phyloP scores from a whole-genome alignment of 2,888 invertebrate genomes.

The Apomyelois bistriatella region DNA sequence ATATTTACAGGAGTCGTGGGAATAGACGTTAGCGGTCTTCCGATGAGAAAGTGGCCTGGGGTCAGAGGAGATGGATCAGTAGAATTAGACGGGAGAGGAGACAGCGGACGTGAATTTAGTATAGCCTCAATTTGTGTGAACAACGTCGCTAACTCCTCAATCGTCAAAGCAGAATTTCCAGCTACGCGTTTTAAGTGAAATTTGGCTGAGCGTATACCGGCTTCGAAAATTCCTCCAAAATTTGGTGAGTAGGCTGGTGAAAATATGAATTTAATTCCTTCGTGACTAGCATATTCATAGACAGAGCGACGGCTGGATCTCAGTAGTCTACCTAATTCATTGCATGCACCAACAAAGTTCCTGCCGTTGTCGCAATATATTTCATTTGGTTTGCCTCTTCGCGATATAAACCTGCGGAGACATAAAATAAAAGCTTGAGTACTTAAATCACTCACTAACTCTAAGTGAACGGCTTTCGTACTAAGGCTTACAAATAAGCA shows the following conservation, averaged over 20 bases:
- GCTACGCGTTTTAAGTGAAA: not conserved
- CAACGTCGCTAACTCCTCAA: not conserved
- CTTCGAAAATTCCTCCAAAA: not conserved
- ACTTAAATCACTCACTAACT: slow-evolving; percentile 1
- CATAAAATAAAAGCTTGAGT: not conserved
- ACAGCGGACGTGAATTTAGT: not conserved
- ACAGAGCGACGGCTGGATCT: not conserved
- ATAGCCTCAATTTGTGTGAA: not conserved
- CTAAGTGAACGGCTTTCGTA: not conserved
- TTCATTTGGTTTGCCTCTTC: not conserved
- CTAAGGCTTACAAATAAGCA: no score
- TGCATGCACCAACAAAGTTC: not conserved
- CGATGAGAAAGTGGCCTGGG: not conserved
- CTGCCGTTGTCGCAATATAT: slow-evolving; percentile 3
- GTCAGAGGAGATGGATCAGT: not conserved
- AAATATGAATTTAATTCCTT: not conserved
- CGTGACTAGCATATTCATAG: not conserved
- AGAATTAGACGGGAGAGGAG: not conserved
- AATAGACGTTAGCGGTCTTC: not conserved
- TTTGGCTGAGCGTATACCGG: not conserved
- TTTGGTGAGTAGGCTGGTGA: not conserved
- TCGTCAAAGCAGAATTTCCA: not conserved
- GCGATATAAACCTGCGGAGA: slow-evolving; percentile 2
- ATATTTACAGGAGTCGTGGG: not conserved
- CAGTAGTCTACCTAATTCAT: not conserved